phyloP scores from a whole-genome alignment of 1,140 invertebrate genomes.

The Drosophila arawakana region DNA sequence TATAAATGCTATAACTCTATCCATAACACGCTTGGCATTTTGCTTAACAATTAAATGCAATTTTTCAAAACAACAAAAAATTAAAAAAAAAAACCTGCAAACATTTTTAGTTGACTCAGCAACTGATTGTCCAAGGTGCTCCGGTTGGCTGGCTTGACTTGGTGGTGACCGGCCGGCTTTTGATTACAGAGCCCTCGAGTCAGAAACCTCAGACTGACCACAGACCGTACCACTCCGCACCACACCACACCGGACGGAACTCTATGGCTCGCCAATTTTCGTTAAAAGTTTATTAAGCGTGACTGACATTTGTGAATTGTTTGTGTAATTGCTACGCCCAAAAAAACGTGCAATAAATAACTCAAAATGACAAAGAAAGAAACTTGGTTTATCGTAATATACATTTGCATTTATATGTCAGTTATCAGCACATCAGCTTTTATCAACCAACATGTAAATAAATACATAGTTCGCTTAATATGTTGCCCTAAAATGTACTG shows the following conservation, averaged over 20 bases:
- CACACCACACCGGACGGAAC: slow-evolving; percentile 19
- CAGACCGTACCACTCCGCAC: slow-evolving; percentile 20
- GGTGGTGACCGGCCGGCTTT: slow-evolving; percentile 71
- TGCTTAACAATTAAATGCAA: slow-evolving; percentile 82
- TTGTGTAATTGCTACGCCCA: slow-evolving; percentile 61
- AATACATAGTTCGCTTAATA: too few species aligned
- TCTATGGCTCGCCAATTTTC: slow-evolving; percentile 70
- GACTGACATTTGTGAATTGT: slow-evolving; percentile 76
- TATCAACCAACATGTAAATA: too few species aligned
- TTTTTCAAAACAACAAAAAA: slow-evolving; percentile 56
- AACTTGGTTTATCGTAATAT: neutral
- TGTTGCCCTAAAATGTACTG: too few species aligned
- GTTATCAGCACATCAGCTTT: neutral
- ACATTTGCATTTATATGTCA: neutral
- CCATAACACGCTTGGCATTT: slow-evolving; percentile 67
- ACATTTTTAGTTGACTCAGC: slow-evolving; percentile 71
- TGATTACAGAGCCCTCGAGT: slow-evolving; percentile 59
- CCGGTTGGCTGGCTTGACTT: slow-evolving; percentile 40
- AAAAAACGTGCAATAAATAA: slow-evolving; percentile 52
- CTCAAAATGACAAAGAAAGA: slow-evolving; percentile 28
- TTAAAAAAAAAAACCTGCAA: slow-evolving; percentile 32
- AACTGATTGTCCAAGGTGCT: slow-evolving; percentile 59
- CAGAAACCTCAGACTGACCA: slow-evolving; percentile 39
- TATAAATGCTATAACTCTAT: slow-evolving; percentile 30
- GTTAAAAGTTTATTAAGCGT: slow-evolving; percentile 79